Conservation (phyloP, 1,140 invertebrate genomes). For the Drosophila lowei region DNA sequence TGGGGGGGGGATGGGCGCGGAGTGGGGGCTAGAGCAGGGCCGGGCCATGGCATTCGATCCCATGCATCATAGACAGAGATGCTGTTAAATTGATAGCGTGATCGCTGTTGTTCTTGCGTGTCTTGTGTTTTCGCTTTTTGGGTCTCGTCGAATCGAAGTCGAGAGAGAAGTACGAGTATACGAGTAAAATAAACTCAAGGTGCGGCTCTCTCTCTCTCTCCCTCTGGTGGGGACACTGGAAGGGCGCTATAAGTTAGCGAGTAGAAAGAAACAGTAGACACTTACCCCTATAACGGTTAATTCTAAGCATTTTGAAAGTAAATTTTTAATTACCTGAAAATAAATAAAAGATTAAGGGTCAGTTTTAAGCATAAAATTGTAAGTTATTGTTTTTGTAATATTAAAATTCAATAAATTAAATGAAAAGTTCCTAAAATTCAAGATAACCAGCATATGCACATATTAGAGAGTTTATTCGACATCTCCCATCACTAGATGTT, state of each 20-base stretch:
- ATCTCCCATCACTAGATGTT: background rate
- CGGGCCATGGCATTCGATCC: slow-evolving; percentile 33
- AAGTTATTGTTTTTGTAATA: background rate
- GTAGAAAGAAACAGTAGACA: background rate
- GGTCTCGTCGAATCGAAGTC: background rate
- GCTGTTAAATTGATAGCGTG: slow-evolving; percentile 79
- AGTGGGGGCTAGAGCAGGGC: slow-evolving; percentile 14
- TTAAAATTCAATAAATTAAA: too few relatives aligned
- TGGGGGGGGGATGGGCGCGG: slow-evolving; percentile 1
- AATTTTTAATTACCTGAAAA: slow-evolving; percentile 63
- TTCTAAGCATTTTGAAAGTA: slow-evolving; percentile 53
- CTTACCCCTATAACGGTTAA: slow-evolving; percentile 71
- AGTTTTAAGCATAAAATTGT: background rate
- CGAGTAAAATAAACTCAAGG: slow-evolving; percentile 41
- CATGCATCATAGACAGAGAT: slow-evolving; percentile 78
- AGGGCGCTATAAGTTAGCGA: too few relatives aligned
- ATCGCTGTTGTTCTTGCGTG: slow-evolving; percentile 54
- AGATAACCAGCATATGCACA: too few relatives aligned
- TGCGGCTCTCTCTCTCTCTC: slow-evolving; percentile 31
- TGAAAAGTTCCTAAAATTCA: too few relatives aligned
- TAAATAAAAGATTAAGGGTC: slow-evolving; percentile 5
- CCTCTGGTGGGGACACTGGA: too few relatives aligned
- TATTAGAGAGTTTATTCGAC: background rate
- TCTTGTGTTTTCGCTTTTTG: slow-evolving; percentile 36
- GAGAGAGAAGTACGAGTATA: slow-evolving; percentile 2